phyloP scores from a whole-genome alignment of 2,113 vertebrate genomes.

The Gymnorhina tibicen region DNA sequence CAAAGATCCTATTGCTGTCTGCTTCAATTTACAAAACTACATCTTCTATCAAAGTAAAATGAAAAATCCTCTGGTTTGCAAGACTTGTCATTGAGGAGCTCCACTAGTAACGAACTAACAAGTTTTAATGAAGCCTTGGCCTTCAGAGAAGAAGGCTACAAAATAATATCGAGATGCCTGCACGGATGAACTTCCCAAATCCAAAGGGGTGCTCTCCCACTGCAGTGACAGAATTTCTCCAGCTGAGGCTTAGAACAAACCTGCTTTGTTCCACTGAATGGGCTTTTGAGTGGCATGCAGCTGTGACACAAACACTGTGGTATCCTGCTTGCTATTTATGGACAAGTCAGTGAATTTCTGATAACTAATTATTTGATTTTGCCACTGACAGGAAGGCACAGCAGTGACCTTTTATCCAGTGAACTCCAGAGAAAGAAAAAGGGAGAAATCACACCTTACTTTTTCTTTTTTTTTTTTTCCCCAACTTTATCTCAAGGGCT shows the following conservation, averaged over 20 bases:
- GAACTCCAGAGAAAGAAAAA: background rate
- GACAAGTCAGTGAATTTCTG: background rate
- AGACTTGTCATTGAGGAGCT: background rate
- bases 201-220: background rate
- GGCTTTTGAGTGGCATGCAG: background rate
- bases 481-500: background rate
- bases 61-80: background rate
- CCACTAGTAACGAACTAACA: background rate
- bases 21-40: background rate
- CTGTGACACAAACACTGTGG: background rate
- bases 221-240: background rate
- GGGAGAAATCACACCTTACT: background rate
- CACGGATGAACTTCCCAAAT: background rate
- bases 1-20: background rate
- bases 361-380: background rate
- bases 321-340: background rate
- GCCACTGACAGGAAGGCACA: background rate
- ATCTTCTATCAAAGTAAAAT: background rate
- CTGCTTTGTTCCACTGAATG: background rate
- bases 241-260: background rate
- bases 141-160: background rate
- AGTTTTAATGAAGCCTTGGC: background rate
- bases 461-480: accelerated
- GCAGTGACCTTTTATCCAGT: background rate
- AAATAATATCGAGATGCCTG: background rate